Conservation (phyloP, 1,140 invertebrate species). For the Laupala kohalensis region DNA sequence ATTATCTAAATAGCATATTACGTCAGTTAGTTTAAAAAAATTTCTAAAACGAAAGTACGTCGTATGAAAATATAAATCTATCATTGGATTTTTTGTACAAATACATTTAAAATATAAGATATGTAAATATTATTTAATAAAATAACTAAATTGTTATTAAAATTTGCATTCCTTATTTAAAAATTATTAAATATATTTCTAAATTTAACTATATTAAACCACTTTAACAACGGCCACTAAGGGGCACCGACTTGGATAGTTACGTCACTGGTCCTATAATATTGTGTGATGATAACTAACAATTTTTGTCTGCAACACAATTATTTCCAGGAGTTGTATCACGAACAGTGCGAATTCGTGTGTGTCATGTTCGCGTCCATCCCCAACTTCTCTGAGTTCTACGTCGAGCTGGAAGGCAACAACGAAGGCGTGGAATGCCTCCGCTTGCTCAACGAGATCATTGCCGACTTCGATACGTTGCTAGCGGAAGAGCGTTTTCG, state of each 20-base stretch:
- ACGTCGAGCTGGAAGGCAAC: slow-evolving; percentile 86
- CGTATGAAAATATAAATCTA: too few species aligned
- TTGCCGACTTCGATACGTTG: slow-evolving; percentile 90
- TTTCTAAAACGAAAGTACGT: too few species aligned
- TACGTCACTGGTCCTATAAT: not conserved
- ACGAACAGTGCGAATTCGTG: slow-evolving; percentile 87
- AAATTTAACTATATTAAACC: too few species aligned
- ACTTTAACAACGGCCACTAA: too few species aligned
- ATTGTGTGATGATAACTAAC: not conserved
- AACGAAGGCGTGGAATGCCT: slow-evolving; percentile 92
- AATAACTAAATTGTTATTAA: too few species aligned
- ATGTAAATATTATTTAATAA: too few species aligned
- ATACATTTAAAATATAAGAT: too few species aligned
- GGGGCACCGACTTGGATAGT: too few species aligned
- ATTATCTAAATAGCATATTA: too few species aligned
- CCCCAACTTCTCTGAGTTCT: slow-evolving; percentile 94
- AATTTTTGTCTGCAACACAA: not conserved
- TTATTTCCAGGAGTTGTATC: slow-evolving; percentile 70
- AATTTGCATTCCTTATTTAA: not conserved
- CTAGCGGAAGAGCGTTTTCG: slow-evolving; percentile 72
- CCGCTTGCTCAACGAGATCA: slow-evolving; percentile 89
- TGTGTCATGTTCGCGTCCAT: slow-evolving; percentile 94
- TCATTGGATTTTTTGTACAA: too few species aligned
- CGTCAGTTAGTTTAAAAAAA: too few species aligned
- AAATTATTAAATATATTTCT: too few species aligned